A percentile compares a stretch with the other conserved stretches of the same genome.
Conservation (phyloP, 2,113 vertebrate species). For the Chascanopsetta lugubris region DNA sequence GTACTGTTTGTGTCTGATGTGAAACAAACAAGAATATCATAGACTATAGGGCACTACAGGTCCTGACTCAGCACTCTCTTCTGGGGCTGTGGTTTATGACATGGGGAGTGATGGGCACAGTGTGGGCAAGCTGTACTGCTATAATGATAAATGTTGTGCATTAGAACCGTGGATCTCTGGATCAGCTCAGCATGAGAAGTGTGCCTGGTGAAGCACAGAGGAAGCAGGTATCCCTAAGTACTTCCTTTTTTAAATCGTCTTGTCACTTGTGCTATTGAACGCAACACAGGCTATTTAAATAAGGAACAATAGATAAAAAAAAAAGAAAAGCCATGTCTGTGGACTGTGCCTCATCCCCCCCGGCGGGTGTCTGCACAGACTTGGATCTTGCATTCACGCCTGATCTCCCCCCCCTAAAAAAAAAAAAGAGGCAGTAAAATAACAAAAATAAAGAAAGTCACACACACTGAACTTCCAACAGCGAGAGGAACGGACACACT, state of each 20-base stretch:
- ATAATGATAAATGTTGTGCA: conserved; percentile 65
- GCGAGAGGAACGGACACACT: not conserved
- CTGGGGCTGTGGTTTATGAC: conserved; percentile 36
- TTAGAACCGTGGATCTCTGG: conserved; percentile 50
- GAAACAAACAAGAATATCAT: too few species aligned
- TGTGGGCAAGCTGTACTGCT: conserved; percentile 45
- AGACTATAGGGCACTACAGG: too few species aligned
- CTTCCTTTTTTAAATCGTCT: conserved; percentile 9
- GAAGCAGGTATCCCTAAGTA: conserved; percentile 15
- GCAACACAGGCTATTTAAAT: conserved; percentile 15
- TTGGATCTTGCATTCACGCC: conserved; percentile 19
- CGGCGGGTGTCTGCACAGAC: conserved; percentile 4
- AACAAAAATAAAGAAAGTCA: not conserved
- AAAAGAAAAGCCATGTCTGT: too few species aligned
- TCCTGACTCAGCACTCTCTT: conserved; percentile 62
- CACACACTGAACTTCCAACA: conserved; percentile 2
- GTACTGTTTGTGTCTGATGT: conserved; percentile 16
- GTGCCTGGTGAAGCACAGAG: conserved; percentile 42
- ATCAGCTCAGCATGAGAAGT: conserved; percentile 40
- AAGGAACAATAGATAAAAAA: conserved; percentile 11
- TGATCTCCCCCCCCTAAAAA: not conserved
- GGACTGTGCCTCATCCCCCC: not conserved
- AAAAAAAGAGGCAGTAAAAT: conserved; percentile 6
- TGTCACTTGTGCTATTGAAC: conserved; percentile 12
- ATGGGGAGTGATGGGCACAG: conserved; percentile 31